Evolutionary conservation across 2,797 vertebrate species (phyloP).

Genomic region (Rhabdomys pumilio): DNA sequence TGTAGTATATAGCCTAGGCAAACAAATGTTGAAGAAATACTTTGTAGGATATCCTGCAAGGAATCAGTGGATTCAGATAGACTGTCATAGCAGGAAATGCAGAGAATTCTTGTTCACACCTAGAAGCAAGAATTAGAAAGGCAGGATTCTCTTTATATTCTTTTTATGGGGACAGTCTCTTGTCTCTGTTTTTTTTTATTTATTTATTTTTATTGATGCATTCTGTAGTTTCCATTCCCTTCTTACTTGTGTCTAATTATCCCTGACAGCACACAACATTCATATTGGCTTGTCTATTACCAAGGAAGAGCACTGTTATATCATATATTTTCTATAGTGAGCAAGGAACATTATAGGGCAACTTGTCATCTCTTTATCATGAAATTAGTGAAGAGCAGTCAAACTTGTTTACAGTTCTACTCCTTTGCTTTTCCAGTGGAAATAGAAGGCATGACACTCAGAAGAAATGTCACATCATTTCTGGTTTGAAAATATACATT

Average conservation of each 20-base stretch:
- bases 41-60: not conserved
- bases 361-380: not conserved
- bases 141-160: not conserved
- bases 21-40: not conserved
- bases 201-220: constrained; percentile 20
- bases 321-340: not conserved
- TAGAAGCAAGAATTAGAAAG: not conserved
- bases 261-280: not conserved
- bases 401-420: not conserved
- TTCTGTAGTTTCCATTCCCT: not conserved
- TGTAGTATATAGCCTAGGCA: not conserved
- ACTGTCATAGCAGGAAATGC: not conserved
- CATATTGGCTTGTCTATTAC: not conserved
- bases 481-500: not conserved
- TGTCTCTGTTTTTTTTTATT: not conserved
- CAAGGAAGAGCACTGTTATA: not conserved
- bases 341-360: not conserved
- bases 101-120: not conserved
- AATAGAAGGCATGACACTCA: not conserved
- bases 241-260: not conserved
- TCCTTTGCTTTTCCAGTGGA: not conserved
- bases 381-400: not conserved
- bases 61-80: not conserved
- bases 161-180: not conserved
- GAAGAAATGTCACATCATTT: constrained; percentile 11